Percentiles rank a stretch among this genome's conserved stretches.
phyloP scores from a whole-genome alignment of 2,113 vertebrate genomes.

The Panthera leo region DNA sequence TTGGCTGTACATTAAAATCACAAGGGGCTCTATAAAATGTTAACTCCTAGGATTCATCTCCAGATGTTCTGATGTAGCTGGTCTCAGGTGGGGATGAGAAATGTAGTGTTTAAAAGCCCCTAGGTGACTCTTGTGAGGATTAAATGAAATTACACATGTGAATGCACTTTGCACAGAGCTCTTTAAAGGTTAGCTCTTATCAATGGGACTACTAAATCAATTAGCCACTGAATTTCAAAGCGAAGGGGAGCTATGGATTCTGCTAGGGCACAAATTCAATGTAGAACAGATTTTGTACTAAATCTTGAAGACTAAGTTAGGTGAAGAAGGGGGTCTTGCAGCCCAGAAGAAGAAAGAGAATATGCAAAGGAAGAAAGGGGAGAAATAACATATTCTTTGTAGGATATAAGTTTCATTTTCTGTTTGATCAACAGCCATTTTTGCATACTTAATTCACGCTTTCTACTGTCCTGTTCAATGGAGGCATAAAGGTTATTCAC shows the following conservation, averaged over 20 bases:
- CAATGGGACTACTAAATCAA: constrained; percentile 39
- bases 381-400: not conserved
- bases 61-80: not conserved
- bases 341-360: not conserved
- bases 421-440: not conserved
- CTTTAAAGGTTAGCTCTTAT: constrained; percentile 31
- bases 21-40: not conserved
- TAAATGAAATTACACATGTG: constrained; percentile 28
- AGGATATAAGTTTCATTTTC: not conserved
- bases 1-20: not conserved
- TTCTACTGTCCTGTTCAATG: not conserved
- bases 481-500: not conserved
- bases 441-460: not conserved
- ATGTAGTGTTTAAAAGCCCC: not conserved
- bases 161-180: constrained; percentile 24
- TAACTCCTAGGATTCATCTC: not conserved
- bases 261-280: not conserved
- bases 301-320: constrained; percentile 9
- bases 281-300: not conserved
- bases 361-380: not conserved
- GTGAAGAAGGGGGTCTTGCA: not conserved
- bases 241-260: not conserved
- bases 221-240: constrained; percentile 16
- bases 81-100: not conserved
- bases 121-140: not conserved